Base-by-base conservation (phyloP, 2,888 invertebrate species). In the Hirtodrosophila alboralis region DNA sequence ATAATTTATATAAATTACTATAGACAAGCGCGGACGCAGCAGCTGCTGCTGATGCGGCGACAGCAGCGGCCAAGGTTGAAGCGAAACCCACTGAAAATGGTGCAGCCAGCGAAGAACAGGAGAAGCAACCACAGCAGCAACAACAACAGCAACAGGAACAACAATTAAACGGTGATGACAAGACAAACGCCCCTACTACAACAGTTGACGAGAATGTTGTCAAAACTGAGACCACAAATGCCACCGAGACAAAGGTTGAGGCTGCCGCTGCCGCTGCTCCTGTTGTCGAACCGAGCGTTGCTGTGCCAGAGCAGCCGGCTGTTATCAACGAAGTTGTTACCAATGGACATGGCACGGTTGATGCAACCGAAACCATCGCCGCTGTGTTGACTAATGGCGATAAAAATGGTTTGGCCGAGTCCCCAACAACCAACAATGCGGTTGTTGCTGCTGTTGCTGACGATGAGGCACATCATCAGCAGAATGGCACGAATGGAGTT, bases 401-500 rank as follows among this genome's bases (percentile, higher is more conserved):
- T 89, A 84, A 89, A 23, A 87, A 87, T 43, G 68, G 89, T 26
- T 61, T 73, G 60, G 63, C 65, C 30, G 87, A 73, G 14, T 66
- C 79, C 6, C 74, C 84, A 18, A 65, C 67, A 44, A 12, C 27
- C 33, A 14, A 5, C 40, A 26, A 7, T 44, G 33, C 13, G 8
- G 18, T 33, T 33, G 18, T 27, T 51, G 67, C 38, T 62, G 71
- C 63, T 49, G 68, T 47, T 23, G 80, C 38, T 23, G 80, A 64
- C 43, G 75, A 71, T 28, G 85, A 83, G 44, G 58, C 78, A 43
- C 89, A 87, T 66, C 87, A 65, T 34, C 73, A 73, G 61, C 47
- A 84, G 62, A 87, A 88, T 64, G 89, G 88, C 69, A 85, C 80
- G 52, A 86, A 85, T 45, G 86, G 74, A 53, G 62, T 68, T 12